Base-by-base conservation (phyloP, 2,113 vertebrate species). In the Macroglossus sobrinus region DNA sequence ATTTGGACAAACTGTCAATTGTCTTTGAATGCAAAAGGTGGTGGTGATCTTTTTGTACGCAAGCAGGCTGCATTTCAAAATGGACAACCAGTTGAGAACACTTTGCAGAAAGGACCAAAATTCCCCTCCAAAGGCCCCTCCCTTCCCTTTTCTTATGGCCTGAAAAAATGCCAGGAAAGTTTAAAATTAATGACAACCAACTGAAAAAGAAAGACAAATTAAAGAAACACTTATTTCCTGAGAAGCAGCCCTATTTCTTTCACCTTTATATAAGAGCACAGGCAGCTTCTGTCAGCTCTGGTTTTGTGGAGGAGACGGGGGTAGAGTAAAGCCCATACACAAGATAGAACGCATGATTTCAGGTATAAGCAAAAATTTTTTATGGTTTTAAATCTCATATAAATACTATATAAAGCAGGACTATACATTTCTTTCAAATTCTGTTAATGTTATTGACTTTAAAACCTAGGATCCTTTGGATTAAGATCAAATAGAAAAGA, bases 131-230 rank as follows among this genome's bases (percentile, higher is more conserved):
- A 24, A n/a, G 72, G 30, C 40, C 57, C 47, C 91, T 96, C 68
- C 94, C 40, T 97, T 96, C 76, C 69, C 55, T 97, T 79, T 84
- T 97, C 95, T 97, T 98, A 93, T 76, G 97, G 97, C 89, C 85
- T 96, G 28, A 75, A 95, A 96, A 98, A 97, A 97, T 69, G 63
- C 89, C 93, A 97, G 87, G 79, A 90, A 98, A 97, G 71, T 98
- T 98, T 98, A 93, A 97, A 96, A 98, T 97, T 97, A 98, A 97
- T 97, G 96, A 85, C 18, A 43, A 95, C 12, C 45, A 97, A 98
- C 64, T 97, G 93, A 87, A 97, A 97, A 93, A 97, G 91, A 95
- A 97, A 98, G 96, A 40, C 66, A 98, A 98, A 97, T 98, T 96
- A 97, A 94, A 97, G 96, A 97, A 75, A 78, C 71, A 86, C 96